Percentiles rank a stretch among this genome's conserved stretches.
Evolutionary conservation across 2,113 vertebrate species (phyloP).

Genomic region (Dipodomys stephensi): DNA sequence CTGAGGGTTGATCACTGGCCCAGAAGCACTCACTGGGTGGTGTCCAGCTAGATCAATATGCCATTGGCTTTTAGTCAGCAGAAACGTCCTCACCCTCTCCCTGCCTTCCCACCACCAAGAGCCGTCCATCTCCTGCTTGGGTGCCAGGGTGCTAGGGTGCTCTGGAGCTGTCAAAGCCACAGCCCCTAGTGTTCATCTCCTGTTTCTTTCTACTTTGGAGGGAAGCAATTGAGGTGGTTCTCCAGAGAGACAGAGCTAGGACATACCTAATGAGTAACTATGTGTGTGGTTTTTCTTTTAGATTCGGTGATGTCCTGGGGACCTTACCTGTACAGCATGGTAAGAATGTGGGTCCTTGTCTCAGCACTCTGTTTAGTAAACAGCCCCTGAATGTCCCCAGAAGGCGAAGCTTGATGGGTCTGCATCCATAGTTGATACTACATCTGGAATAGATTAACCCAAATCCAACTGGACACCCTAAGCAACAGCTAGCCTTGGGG

Average conservation of each 20-base stretch:
- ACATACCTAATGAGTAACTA: neutral
- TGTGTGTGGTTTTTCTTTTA: constrained; percentile 80
- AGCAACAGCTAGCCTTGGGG: neutral
- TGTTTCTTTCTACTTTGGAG: neutral
- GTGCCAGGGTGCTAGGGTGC: neutral
- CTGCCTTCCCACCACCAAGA: neutral
- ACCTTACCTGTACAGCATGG: constrained; percentile 95
- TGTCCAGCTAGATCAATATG: neutral
- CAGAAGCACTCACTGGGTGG: neutral
- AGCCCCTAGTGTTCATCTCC: neutral
- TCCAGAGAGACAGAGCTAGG: neutral
- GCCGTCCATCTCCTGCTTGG: neutral
- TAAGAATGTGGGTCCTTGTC: constrained; percentile 85
- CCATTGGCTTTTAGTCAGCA: neutral
- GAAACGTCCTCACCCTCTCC: neutral
- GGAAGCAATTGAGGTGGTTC: neutral
- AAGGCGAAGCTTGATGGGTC: neutral
- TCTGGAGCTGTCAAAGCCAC: too few relatives aligned
- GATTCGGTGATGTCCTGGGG: constrained; percentile 98
- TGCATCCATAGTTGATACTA: neutral
- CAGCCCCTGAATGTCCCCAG: neutral
- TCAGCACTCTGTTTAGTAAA: fast-evolving
- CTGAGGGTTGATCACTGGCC: neutral
- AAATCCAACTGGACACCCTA: neutral
- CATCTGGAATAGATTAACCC: neutral